Base-by-base conservation (phyloP, 2,888 invertebrate genomes). In the Caenorhabditis macrosperma region DNA sequence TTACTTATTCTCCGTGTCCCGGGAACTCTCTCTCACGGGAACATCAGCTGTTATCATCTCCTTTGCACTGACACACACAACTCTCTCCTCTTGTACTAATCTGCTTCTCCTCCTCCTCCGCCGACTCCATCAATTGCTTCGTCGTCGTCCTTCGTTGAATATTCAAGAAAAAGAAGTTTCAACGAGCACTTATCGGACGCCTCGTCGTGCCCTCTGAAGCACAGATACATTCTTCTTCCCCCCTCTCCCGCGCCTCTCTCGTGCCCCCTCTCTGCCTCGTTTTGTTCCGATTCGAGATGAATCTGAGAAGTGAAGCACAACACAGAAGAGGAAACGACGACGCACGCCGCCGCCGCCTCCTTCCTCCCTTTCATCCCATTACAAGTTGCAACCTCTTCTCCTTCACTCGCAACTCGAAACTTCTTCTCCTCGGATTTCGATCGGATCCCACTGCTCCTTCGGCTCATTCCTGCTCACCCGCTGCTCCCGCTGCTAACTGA, bases 151-250 rank as follows among this genome's bases (percentile, higher is more conserved):
- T 66, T 66, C 74, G 35, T 75, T 61, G 72, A 72, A 72, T 67
- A 67, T 75, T 72, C 72, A 72, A 60, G 35, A 59, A 41, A 44
- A 63, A 63, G 50, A 67, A 76, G 67, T 76, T 76, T 68, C 75
- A 76, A 67, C 75, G 55, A 76, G 75, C 75, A 76, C 75, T 76
- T 76, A 67, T 68, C 61, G 67, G 55, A 30, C 26, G 41, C 63
- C 15, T 28, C 44, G 28, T 44, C 35, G 22, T 46, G 52, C 60
- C 7, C 41, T 46, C 17, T 17, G 44, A 17, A 44, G 54, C 71
- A 63, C 72, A 72, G 64, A 72, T 64, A 64, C 72, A 54, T 69
- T 59, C 60, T 69, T 61, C 30, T 69, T 1, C 38, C 12, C 10
- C 35, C 28, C 59, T 59, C 44, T 50, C n/a, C n/a, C n/a, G n/a